Evolutionary conservation across 2,797 vertebrate genomes (phyloP).

Genomic region (Girardinus metallicus): DNA sequence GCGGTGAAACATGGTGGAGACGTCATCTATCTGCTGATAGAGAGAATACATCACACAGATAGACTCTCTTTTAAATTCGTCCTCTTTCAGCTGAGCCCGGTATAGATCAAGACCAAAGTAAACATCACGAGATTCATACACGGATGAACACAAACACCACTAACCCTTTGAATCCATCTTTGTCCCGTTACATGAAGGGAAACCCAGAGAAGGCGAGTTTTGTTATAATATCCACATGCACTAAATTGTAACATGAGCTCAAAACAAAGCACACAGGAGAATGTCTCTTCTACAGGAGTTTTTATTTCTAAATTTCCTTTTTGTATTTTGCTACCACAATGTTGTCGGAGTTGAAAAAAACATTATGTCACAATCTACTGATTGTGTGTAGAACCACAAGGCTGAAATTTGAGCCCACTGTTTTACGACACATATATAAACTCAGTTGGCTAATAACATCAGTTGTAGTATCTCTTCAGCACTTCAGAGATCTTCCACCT

Average conservation of each 20-base stretch:
- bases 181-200: constrained; percentile 37
- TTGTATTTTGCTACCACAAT: background rate
- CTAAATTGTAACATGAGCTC: constrained; percentile 38
- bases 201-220: constrained; percentile 24
- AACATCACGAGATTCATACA: constrained; percentile 29
- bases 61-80: constrained; percentile 55
- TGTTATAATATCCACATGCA: constrained; percentile 36
- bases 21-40: constrained; percentile 63
- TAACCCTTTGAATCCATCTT: constrained; percentile 12
- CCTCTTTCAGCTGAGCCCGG: constrained; percentile 50
- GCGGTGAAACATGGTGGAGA: constrained; percentile 60
- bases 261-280: constrained; percentile 31
- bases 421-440: background rate
- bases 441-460: background rate
- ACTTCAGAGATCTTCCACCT: background rate
- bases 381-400: background rate
- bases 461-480: background rate
- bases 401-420: background rate
- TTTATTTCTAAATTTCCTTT: background rate
- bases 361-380: background rate
- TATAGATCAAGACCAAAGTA: constrained; percentile 39
- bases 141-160: constrained; percentile 24
- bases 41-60: constrained; percentile 60
- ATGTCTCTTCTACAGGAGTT: constrained; percentile 10
- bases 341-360: background rate